These are phyloP conservation scores for Megathymus violae DNA, from an alignment of 1,140 invertebrate species.

Conservation along the genomic window DNA sequence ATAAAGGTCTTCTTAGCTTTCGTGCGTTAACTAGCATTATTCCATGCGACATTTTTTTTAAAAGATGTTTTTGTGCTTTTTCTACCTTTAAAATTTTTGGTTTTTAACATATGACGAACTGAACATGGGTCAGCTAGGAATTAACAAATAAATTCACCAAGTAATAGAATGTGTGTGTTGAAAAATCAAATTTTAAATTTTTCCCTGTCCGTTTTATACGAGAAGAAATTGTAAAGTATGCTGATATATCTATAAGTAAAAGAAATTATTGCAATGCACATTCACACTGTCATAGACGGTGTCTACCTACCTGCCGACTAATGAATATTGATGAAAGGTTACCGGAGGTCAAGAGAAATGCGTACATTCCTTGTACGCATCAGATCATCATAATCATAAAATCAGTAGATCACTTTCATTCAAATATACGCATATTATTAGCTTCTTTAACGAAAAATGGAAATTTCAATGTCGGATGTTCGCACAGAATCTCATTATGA, in stretches of 20 bases:
- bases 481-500: conserved; percentile 14
- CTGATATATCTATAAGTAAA: not conserved
- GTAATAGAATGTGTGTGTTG: no score
- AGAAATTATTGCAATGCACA: no score
- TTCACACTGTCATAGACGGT: not conserved
- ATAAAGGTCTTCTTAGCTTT: no score
- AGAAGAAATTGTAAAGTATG: not conserved
- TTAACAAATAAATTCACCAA: no score
- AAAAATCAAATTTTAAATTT: no score
- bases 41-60: no score
- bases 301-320: conserved; percentile 37
- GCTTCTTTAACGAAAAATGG: conserved; percentile 13
- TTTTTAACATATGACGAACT: no score
- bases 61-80: no score
- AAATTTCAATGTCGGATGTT: conserved; percentile 11
- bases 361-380: conserved; percentile 24
- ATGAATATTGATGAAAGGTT: conserved; percentile 61
- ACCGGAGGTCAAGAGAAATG: conserved; percentile 45
- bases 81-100: no score
- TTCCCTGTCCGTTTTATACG: no score
- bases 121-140: no score
- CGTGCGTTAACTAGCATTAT: no score
- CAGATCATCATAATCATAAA: conserved; percentile 28
- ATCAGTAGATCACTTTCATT: conserved; percentile 42
- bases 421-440: conserved; percentile 5